Conservation (phyloP, 1,140 invertebrate species). For the Marisa cornuarietis region DNA sequence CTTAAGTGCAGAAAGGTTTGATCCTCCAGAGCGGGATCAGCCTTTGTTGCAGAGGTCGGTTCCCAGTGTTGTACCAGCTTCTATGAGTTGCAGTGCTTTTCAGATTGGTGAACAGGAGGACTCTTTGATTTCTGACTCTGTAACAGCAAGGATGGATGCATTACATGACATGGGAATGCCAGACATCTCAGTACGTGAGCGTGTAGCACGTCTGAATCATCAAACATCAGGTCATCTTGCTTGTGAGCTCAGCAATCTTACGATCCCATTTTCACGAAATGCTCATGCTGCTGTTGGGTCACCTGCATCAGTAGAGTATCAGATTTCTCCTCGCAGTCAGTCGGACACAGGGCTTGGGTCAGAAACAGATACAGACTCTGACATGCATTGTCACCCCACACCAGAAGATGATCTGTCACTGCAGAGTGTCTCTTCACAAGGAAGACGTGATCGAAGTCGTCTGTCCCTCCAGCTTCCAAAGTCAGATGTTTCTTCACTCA, state of each 20-base stretch:
- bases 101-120: not conserved
- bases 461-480: constrained; percentile 13
- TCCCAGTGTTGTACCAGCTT: not conserved
- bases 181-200: constrained; percentile 4
- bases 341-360: constrained; percentile 35
- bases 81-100: not conserved
- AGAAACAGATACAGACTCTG: constrained; percentile 31
- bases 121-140: not conserved
- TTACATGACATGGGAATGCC: not conserved
- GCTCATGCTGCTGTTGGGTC: too few relatives aligned
- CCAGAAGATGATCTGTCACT: too few relatives aligned
- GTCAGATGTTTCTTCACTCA: not conserved
- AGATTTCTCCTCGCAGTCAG: constrained; percentile 28
- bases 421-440: not conserved
- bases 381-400: constrained; percentile 8
- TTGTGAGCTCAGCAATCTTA: too few relatives aligned
- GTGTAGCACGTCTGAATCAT: constrained; percentile 8
- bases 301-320: not conserved
- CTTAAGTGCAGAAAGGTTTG: constrained; percentile 45
- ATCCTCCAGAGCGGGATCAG: constrained; percentile 48
- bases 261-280: too few relatives aligned
- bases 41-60: constrained; percentile 1
- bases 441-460: constrained; percentile 11
- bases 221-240: not conserved
- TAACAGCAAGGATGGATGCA: not conserved